Conservation (phyloP, 2,113 vertebrate genomes). For the Microtus montanus region DNA sequence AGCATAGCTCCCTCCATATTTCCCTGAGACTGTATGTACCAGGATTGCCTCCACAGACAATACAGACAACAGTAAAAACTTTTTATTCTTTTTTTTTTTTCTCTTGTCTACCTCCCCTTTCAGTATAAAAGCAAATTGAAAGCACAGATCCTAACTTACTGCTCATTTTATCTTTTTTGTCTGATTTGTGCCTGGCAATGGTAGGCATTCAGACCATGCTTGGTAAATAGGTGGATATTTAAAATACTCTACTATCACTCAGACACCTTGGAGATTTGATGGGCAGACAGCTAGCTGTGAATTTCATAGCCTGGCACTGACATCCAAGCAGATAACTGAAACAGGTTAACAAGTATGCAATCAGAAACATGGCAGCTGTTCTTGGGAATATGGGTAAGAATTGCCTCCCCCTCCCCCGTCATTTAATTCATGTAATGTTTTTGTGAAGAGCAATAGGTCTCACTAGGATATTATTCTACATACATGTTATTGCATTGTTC, state of each 20-base stretch:
- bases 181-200: not conserved
- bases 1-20: not conserved
- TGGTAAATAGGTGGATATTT: not conserved
- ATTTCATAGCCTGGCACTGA: not conserved
- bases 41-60: not conserved
- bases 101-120: not conserved
- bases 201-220: not conserved
- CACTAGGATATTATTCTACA: not conserved
- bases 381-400: not conserved
- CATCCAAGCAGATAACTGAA: not conserved
- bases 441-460: not conserved
- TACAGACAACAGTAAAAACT: not conserved
- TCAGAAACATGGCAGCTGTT: not conserved
- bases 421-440: not conserved
- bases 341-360: not conserved
- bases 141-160: not conserved
- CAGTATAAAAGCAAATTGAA: not conserved
- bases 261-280: not conserved
- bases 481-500: not conserved
- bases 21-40: not conserved
- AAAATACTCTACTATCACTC: not conserved
- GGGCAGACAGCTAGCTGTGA: no score
- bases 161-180: not conserved
- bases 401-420: rapidly evolving
- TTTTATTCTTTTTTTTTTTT: not conserved